Conservation (phyloP, 2,113 vertebrate genomes). For the Rostratula benghalensis region DNA sequence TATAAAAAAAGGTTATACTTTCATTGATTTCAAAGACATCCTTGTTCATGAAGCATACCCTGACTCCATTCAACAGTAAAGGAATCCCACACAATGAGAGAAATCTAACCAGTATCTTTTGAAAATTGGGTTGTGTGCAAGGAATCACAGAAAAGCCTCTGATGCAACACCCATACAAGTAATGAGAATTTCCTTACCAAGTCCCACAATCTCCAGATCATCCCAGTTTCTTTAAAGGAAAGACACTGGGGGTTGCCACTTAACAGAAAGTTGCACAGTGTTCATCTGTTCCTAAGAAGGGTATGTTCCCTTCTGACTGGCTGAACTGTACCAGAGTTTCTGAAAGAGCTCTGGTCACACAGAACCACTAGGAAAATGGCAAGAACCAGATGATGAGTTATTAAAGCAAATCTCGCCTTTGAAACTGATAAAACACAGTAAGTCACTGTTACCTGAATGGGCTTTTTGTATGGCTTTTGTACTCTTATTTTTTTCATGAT, state of each 20-base stretch:
- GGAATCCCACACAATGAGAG: fast-evolving
- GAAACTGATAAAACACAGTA: neutral
- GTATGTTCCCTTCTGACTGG: fast-evolving
- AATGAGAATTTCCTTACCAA: neutral
- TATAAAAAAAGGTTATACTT: neutral
- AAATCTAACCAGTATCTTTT: neutral
- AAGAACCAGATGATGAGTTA: neutral
- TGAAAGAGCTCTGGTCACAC: neutral
- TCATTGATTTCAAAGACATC: neutral
- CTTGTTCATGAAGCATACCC: neutral
- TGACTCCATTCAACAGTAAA: neutral
- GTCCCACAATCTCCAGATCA: neutral
- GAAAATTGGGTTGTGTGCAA: neutral
- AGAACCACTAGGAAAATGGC: neutral
- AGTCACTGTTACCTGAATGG: neutral
- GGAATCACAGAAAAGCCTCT: neutral
- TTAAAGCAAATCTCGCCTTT: neutral
- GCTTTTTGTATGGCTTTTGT: neutral
- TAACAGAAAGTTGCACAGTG: fast-evolving
- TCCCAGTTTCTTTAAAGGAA: neutral
- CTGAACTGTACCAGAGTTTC: neutral
- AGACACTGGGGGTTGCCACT: neutral
- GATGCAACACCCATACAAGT: neutral
- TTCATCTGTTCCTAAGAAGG: neutral
- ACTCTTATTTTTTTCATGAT: neutral